Evolutionary conservation across 2,888 invertebrate species (phyloP), one percentile per base, ranked within the genome.

Genomic region (Colostygia pectinataria): DNA sequence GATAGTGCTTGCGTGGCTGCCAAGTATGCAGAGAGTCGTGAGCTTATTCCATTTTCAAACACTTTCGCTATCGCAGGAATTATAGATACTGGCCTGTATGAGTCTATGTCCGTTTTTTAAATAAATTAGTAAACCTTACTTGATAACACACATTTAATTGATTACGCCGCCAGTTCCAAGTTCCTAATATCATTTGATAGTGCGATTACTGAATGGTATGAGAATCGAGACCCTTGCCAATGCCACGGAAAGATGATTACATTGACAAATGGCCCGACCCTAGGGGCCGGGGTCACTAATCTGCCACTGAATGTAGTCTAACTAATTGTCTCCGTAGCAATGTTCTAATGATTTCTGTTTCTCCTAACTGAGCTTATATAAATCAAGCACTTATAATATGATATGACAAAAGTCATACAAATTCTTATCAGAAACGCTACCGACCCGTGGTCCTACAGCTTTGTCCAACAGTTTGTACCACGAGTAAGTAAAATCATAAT

Each of bases 221-320:
- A 68, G 71, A 64, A 71, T 68, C 71, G 65, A 68, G 71, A 64
- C 71, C 68, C 71, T 62, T 58, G 59, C 63, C 58, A 59, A 38
- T 56, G 63, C 63, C 66, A 77, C 71, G 70, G 77, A 79, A 81
- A 81, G 79, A 83, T 82, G 78, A 83, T 83, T 80, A 80, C 70
- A 68, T 75, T 83, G 80, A 81, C 80, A 78, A 83, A 80, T 77
- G 73, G 70, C 53, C 54, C 59, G 64, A 68, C 72, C 77, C 74
- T 68, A 47, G 63, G 61, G 68, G 59, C 58, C 61, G 62, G 43
- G 74, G 71, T 72, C 71, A 70, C 75, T 80, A 79, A 83, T 81
- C 76, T 77, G 68, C 79, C 69, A 58, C 68, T 70, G 65, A 77
- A 78, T 76, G 73, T 71, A 66, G 68, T 60, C 71, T 75, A 75